Base-by-base conservation (phyloP, 2,797 vertebrate genomes). In the Chaunax sp. region DNA sequence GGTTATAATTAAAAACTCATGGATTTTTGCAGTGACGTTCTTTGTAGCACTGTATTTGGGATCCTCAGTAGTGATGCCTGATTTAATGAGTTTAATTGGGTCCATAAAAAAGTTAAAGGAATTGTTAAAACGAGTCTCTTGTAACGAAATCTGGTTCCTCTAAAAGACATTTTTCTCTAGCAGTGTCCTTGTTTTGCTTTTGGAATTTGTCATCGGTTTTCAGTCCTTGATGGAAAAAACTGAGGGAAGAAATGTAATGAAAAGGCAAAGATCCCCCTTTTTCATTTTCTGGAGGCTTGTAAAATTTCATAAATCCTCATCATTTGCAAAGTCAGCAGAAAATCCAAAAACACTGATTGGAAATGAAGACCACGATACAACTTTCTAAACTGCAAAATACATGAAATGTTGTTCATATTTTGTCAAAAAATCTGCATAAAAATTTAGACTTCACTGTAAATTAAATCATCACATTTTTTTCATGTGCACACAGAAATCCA, bases 111-210 rank as follows among this genome's bases (percentile, higher is more conserved):
- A n/a, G n/a, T n/a, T n/a, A n/a, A n/a, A n/a, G n/a, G n/a, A n/a
- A n/a, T n/a, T n/a, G n/a, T n/a, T n/a, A n/a, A n/a, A n/a, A n/a
- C 9, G 28, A 30, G 28, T 30, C 28, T 30, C n/a, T n/a, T n/a
- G n/a, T n/a, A n/a, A n/a, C n/a, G n/a, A 3, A 63, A 61, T 62
- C 23, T 26, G 49, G 26, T 52, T 69, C 69, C 41, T 43, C 4
- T 38, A 15, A 45, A n/a, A 75, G 49, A 15, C 11, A 28, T 38
- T 52, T 38, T 26, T 26, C 19, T 59, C 8, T n/a, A 12, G 40
- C 53, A 20, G 37, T 5, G 18, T 73, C 57, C 55, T 66, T 38
- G 20, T 54, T 49, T 40, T 52, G 13, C 57, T 38, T 45, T 51
- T 2, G 1, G 43, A 30, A 66, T 47, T 22, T n/a, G 6, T 20